Percentiles rank a stretch among this genome's conserved stretches.
These are phyloP conservation scores for Dryas iulia DNA, from an alignment of 1,140 invertebrate genomes.

Conservation along the genomic window DNA sequence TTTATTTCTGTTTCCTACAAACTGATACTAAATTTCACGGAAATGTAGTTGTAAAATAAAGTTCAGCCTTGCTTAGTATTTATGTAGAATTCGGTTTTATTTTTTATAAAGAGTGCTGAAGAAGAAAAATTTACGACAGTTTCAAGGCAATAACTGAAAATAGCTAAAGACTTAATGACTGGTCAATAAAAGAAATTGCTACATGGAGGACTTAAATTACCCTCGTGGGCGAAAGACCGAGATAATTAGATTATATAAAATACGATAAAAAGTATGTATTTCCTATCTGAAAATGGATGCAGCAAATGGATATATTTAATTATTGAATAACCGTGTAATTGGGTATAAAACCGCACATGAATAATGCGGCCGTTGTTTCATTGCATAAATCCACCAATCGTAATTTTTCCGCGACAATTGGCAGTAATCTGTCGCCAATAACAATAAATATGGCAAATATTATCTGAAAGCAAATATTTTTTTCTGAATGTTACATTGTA, in stretches of 20 bases:
- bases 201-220: no score
- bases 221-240: no score
- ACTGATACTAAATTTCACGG: background rate
- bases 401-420: conserved; percentile 24
- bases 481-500: background rate
- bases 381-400: no score
- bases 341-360: conserved; percentile 25
- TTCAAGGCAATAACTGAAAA: no score
- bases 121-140: no score
- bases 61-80: background rate
- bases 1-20: background rate
- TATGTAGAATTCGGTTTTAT: background rate
- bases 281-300: no score
- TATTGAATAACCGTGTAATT: conserved; percentile 15
- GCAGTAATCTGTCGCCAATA: conserved; percentile 14
- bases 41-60: background rate
- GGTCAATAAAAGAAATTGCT: no score
- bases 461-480: conserved; percentile 41
- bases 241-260: no score
- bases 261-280: no score
- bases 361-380: conserved; percentile 17
- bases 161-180: no score
- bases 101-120: background rate
- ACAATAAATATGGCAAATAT: conserved; percentile 35
- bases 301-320: background rate